Percentiles rank a stretch among this genome's conserved stretches.
Evolutionary conservation across 1,140 invertebrate genomes (phyloP).

Genomic region (Trissolcus basalis): DNA sequence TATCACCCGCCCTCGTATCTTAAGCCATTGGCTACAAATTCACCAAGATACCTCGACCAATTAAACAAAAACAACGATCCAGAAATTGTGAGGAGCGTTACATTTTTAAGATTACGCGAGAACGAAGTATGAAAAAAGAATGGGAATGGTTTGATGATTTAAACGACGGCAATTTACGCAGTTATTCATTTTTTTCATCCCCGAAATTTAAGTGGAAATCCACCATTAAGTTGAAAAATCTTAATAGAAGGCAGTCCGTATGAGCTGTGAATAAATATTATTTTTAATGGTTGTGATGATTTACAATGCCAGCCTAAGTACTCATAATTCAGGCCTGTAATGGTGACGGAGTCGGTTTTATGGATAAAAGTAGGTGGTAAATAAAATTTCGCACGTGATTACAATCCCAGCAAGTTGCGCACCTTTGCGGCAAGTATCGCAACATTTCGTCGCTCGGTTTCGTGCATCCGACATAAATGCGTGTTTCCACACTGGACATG

Average conservation of each 20-base stretch:
- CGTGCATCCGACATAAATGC: slow-evolving; percentile 35
- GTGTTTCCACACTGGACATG: slow-evolving; percentile 37
- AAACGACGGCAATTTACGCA: no score
- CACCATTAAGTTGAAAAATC: no score
- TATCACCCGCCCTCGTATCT: slow-evolving; percentile 1
- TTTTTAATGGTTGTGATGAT: slow-evolving; percentile 25
- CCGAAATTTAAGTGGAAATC: no score
- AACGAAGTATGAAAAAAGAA: no score
- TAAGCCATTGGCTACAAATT: neutral
- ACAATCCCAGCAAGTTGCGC: slow-evolving; percentile 29
- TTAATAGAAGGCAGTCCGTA: no score
- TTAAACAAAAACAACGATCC: no score
- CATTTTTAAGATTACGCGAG: no score
- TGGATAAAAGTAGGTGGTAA: slow-evolving; percentile 10
- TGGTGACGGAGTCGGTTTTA: no score
- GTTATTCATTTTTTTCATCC: no score
- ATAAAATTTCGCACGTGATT: slow-evolving; percentile 32
- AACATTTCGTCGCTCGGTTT: slow-evolving; percentile 15
- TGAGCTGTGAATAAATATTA: slow-evolving; percentile 16
- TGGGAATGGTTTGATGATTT: no score
- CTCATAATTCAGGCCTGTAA: slow-evolving; percentile 5
- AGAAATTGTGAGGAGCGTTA: no score
- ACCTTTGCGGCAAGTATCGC: slow-evolving; percentile 32
- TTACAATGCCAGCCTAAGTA: slow-evolving; percentile 20
- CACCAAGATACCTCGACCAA: neutral